These are phyloP conservation scores for Blastobasis adustella DNA, from an alignment of 2,888 invertebrate genomes.

Conservation along the genomic window DNA sequence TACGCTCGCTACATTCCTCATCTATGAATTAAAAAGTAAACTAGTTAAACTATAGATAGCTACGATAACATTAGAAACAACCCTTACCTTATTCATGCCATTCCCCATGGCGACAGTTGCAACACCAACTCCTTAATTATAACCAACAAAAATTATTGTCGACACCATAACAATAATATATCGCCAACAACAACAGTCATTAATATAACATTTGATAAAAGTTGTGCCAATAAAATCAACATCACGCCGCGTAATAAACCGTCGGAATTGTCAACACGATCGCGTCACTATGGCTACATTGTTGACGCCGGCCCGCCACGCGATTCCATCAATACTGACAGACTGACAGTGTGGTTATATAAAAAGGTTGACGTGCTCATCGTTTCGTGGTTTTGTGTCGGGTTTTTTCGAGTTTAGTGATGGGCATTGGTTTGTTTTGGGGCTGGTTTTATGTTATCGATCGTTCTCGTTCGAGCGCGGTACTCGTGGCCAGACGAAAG, in stretches of 20 bases:
- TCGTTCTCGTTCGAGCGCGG: conserved; percentile 15
- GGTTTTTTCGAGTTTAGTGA: neutral
- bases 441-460: conserved; percentile 37
- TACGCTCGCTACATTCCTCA: no score
- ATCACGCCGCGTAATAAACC: conserved; percentile 32
- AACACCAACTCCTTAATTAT: conserved; percentile 26
- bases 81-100: conserved; percentile 91
- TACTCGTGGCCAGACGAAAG: neutral
- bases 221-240: conserved; percentile 33
- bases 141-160: conserved; percentile 44
- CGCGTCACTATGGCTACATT: conserved; percentile 71
- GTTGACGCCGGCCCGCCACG: conserved; percentile 60
- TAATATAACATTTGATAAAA: conserved; percentile 30
- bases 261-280: conserved; percentile 56
- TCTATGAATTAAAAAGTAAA: no score
- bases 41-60: no score
- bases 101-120: conserved; percentile 78
- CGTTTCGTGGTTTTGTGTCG: conserved; percentile 9
- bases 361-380: conserved; percentile 27
- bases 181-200: conserved; percentile 26
- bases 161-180: conserved; percentile 26
- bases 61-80: no score
- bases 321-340: conserved; percentile 33
- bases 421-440: neutral
- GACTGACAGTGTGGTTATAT: conserved; percentile 28